These are phyloP conservation scores for Nycticryphes semicollaris DNA, from an alignment of 2,113 vertebrate species.

Conservation along the genomic window DNA sequence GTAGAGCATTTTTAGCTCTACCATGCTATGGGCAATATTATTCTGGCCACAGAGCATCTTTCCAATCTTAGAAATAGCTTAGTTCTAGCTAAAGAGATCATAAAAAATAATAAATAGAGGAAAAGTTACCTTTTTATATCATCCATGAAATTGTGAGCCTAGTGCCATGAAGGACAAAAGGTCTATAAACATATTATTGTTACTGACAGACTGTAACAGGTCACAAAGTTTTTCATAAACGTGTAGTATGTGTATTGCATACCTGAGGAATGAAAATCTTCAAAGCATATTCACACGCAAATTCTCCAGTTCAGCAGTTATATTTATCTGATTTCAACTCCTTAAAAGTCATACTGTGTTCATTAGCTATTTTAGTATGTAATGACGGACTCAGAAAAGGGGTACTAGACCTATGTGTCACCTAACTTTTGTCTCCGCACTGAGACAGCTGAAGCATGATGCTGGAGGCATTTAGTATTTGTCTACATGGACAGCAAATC, in stretches of 20 bases:
- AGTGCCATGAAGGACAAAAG: neutral
- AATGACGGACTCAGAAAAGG: neutral
- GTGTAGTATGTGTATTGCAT: neutral
- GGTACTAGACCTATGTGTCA: neutral
- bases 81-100: neutral
- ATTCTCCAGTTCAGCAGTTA: neutral
- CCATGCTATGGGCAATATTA: neutral
- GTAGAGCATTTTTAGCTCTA: neutral
- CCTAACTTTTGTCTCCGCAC: neutral
- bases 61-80: neutral
- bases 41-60: neutral
- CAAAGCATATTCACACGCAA: neutral
- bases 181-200: neutral
- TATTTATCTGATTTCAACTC: neutral
- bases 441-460: neutral
- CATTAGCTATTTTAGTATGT: neutral
- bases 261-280: neutral
- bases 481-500: neutral
- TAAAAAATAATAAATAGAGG: neutral
- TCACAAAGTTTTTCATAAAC: neutral
- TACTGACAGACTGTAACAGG: neutral
- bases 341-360: neutral
- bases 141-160: neutral
- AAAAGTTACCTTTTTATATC: neutral
- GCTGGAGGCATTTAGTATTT: neutral